Evolutionary conservation across 2,113 vertebrate genomes (phyloP), one percentile per base, ranked within the genome.

Genomic region (Isurus oxyrinchus): DNA sequence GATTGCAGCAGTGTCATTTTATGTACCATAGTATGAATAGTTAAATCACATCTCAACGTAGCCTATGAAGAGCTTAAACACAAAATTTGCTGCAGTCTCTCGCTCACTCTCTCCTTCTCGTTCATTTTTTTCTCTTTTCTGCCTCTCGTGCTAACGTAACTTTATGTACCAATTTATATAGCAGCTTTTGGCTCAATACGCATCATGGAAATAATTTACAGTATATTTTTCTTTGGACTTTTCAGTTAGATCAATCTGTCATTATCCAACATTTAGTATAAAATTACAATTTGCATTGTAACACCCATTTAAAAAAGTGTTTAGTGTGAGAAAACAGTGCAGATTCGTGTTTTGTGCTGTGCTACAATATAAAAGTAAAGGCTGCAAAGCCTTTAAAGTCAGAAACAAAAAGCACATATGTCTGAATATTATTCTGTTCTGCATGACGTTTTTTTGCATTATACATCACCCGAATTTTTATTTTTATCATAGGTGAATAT

Each of bases 401-500:
- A 61, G 88, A 91, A 91, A 59, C 25, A 67, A 69, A 19, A 25
- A 95, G 49, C 27, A 72, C 7, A 44, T 21, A 94, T 35, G 44
- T 3, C 63, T 57, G 35, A 95, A 95, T 40, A 40, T 94, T 40
- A 40, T 95, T 27, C 31, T 40, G 44, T 72, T 69, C 19, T 53
- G 63, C 4, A 7, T 72, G 27, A 55, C 11, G 2, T 13, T 95
- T 76, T 16, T 76, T 31, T 91, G 49, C 55, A 35, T 35, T 55
- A n/a, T 0, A 16, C 25, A 31, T 31, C 67, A 69, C 27, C 63
- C 55, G 23, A 72, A 8, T 53, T 76, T 27, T 53, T 72, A 35
- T 95, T 16, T 19, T 95, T 49, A 2, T 69, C 55, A 5, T 97
- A 99, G 99, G 98, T 96, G 97, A 99, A 97, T 99, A 99, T 96